Percentiles rank a stretch among this genome's conserved stretches.
Conservation (phyloP, 2,888 invertebrate species). For the Alentia gelatinosa region DNA sequence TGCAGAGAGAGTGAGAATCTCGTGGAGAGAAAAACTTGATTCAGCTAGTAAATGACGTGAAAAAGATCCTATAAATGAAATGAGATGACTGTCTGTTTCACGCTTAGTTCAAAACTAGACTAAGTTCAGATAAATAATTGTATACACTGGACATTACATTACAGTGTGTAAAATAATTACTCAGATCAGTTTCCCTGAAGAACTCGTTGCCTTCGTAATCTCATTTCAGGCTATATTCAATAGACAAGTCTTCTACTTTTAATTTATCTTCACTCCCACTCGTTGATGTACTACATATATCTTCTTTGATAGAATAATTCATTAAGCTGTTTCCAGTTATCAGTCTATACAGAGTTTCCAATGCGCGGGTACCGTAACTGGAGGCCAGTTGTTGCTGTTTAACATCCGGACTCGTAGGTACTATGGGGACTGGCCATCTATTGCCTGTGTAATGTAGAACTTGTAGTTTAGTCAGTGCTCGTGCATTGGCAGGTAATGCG, state of each 20-base stretch:
- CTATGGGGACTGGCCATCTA: background rate
- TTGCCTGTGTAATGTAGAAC: slow-evolving; percentile 6
- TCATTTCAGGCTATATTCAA: no score
- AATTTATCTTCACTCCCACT: background rate
- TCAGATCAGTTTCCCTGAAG: background rate
- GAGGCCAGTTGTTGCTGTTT: background rate
- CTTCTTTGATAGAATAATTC: background rate
- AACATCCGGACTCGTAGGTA: background rate
- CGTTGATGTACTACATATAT: background rate
- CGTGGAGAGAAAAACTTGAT: no score
- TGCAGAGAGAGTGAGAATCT: no score
- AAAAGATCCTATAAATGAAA: no score
- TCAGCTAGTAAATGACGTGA: no score
- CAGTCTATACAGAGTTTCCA: background rate
- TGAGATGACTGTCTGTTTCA: no score
- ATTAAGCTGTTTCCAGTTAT: background rate
- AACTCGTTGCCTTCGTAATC: no score
- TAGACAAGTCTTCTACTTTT: background rate
- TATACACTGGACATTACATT: no score
- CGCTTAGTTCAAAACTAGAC: no score
- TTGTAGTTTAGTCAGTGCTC: background rate
- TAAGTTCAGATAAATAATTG: no score
- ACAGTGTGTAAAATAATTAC: background rate
- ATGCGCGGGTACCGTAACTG: background rate
- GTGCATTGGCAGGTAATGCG: background rate